These are phyloP conservation scores for Cephalopterus ornatus DNA, from an alignment of 2,113 vertebrate genomes.

Conservation along the genomic window DNA sequence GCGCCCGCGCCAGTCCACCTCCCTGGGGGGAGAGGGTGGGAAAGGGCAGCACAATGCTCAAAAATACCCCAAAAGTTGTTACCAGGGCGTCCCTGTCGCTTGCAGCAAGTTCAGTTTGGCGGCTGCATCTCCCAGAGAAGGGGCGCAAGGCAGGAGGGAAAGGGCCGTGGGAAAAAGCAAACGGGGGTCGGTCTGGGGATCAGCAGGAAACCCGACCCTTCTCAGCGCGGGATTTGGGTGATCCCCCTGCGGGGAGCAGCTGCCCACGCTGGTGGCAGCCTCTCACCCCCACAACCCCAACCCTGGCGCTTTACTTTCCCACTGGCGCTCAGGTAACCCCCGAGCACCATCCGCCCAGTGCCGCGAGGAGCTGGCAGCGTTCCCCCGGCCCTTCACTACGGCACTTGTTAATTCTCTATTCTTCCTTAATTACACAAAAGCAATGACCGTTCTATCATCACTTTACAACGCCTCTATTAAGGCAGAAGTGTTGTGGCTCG, in stretches of 20 bases:
- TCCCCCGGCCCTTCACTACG: accelerated
- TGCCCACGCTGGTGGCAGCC: accelerated
- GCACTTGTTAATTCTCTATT: background rate
- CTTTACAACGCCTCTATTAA: background rate
- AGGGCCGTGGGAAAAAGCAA: accelerated
- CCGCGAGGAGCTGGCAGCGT: accelerated
- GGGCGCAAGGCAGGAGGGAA: background rate
- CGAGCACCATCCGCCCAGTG: accelerated
- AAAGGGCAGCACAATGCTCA: background rate
- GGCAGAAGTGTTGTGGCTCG: background rate
- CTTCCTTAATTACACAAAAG: slow-evolving; percentile 14
- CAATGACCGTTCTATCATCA: background rate
- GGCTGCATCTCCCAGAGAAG: accelerated
- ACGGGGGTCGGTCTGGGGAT: accelerated
- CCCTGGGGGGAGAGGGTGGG: background rate
- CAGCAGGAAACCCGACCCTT: accelerated
- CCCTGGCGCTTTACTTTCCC: background rate
- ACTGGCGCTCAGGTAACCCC: background rate
- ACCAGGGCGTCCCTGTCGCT: accelerated
- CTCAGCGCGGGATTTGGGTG: accelerated
- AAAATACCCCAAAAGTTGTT: background rate
- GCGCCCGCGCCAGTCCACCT: accelerated
- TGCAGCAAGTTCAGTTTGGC: accelerated
- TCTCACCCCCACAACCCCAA: accelerated
- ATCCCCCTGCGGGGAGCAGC: too few species aligned